Evolutionary conservation across 1,140 invertebrate genomes (phyloP).

Genomic region (Melipona quadrifasciata): DNA sequence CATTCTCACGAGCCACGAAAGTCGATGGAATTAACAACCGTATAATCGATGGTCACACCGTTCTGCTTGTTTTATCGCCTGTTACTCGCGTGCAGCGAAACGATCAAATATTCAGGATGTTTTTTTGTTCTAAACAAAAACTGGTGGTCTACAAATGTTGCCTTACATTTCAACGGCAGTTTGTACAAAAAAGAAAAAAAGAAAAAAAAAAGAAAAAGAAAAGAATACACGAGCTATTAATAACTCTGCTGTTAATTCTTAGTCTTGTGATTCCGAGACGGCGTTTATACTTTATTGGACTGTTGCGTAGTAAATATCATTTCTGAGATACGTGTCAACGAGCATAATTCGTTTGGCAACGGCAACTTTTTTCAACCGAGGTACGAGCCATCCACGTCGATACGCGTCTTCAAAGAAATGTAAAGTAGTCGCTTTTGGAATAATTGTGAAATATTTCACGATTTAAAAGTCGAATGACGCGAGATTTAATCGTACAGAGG

Average conservation of each 20-base stretch:
- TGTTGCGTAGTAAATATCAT: too few species aligned
- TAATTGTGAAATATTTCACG: background rate
- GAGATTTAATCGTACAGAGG: background rate
- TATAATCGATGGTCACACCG: constrained; percentile 6
- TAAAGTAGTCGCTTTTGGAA: background rate
- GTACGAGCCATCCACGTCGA: background rate
- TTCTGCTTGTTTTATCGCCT: constrained; percentile 46
- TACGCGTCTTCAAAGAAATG: background rate
- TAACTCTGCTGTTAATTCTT: background rate
- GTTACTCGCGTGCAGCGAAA: constrained; percentile 26
- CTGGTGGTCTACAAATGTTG: background rate
- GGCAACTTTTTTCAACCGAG: background rate
- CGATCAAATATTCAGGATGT: constrained; percentile 21
- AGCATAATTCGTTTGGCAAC: background rate
- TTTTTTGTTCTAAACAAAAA: background rate
- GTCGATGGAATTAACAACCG: constrained; percentile 44
- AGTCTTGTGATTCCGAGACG: background rate
- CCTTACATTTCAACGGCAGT: background rate
- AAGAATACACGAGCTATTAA: constrained; percentile 6
- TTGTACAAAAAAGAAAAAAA: background rate
- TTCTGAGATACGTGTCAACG: too few species aligned
- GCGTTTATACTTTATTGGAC: too few species aligned
- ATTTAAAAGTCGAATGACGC: background rate
- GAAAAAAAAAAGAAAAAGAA: background rate
- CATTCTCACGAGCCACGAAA: constrained; percentile 11